phyloP scores from a whole-genome alignment of 2,797 vertebrate species.

The Pipistrellus pipistrellus region DNA sequence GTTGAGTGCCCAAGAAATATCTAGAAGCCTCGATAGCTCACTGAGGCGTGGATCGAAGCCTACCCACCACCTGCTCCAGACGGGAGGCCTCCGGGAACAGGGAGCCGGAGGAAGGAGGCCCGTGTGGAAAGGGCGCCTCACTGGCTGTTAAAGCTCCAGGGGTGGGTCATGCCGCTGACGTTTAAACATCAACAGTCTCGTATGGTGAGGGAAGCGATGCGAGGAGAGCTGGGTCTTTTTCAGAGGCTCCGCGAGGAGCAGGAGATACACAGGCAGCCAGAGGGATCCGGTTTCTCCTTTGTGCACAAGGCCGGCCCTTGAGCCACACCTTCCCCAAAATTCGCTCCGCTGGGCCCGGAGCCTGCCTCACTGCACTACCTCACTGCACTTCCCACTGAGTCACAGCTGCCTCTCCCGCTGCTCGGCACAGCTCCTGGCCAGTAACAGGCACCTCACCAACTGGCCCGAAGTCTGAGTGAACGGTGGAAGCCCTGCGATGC shows the following conservation, averaged over 20 bases:
- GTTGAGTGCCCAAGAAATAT: not conserved
- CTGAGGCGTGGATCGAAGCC: not conserved
- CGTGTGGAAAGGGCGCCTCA: not conserved
- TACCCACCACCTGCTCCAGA: not conserved
- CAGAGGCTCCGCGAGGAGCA: not conserved
- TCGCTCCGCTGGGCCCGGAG: accelerated
- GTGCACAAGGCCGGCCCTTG: not conserved
- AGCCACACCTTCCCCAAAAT: not conserved
- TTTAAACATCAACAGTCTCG: not conserved
- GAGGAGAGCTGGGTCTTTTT: not conserved
- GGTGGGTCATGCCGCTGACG: not conserved
- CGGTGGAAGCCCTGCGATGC: not conserved
- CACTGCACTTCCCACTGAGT: accelerated
- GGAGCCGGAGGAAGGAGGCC: not conserved
- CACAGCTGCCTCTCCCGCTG: not conserved
- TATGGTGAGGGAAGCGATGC: not conserved
- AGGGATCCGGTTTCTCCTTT: not conserved
- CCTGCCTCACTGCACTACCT: not conserved
- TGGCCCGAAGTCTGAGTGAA: not conserved
- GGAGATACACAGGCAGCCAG: not conserved
- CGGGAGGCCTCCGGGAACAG: not conserved
- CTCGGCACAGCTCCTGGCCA: not conserved
- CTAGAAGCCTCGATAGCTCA: not conserved
- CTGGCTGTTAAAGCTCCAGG: not conserved
- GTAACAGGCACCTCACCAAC: accelerated